Conservation (phyloP, 2,888 invertebrate genomes). For the Harpalus rubripes region DNA sequence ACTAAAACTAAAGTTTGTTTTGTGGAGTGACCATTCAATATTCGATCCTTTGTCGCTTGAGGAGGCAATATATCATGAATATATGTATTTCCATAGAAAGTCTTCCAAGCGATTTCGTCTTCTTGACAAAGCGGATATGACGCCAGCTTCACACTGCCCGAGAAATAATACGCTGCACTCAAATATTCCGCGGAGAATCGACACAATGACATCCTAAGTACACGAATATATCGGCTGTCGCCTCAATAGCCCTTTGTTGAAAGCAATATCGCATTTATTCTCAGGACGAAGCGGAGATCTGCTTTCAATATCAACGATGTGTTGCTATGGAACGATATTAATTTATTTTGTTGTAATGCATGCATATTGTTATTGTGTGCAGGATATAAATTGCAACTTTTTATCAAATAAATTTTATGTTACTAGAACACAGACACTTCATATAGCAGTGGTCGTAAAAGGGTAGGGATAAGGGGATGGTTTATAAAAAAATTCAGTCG, state of each 20-base stretch:
- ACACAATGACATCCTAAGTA: conserved; percentile 27
- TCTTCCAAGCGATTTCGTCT: conserved; percentile 37
- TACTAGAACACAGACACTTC: too few species aligned
- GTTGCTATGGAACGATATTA: neutral
- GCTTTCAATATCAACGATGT: neutral
- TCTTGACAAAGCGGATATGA: conserved; percentile 41
- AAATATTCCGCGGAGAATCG: conserved; percentile 35
- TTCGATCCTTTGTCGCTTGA: neutral
- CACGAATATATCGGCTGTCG: conserved; percentile 21
- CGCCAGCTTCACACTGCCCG: conserved; percentile 30
- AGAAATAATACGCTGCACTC: conserved; percentile 39
- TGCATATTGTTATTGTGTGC: neutral
- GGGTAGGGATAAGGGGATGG: too few species aligned
- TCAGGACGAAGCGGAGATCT: neutral
- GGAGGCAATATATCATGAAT: conserved; percentile 43
- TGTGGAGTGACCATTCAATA: neutral
- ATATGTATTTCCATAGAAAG: conserved; percentile 48
- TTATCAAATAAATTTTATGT: neutral
- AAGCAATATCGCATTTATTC: conserved; percentile 3
- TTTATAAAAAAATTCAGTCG: too few species aligned
- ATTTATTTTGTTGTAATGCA: conserved; percentile 3
- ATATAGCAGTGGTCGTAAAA: too few species aligned
- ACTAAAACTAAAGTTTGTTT: conserved; percentile 3
- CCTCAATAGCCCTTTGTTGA: conserved; percentile 23
- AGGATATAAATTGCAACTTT: neutral